A percentile compares a stretch with the other conserved stretches of the same genome.
phyloP scores from a whole-genome alignment of 92 coral and sea anemone species.

The Phymanthus crucifer region DNA sequence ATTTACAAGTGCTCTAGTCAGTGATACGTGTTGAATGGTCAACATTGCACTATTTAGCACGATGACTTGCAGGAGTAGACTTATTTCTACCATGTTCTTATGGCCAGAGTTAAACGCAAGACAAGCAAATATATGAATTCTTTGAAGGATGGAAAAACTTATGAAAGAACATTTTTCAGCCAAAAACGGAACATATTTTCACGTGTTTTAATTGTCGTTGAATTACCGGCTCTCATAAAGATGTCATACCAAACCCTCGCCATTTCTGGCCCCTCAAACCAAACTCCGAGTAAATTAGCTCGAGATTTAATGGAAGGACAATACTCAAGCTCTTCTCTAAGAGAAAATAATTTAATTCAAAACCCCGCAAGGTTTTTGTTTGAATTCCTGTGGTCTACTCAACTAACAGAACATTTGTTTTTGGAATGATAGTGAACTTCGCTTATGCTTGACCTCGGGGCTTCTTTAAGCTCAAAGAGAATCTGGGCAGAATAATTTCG shows the following conservation, averaged over 20 bases:
- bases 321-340: not conserved
- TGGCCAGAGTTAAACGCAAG: too few relatives aligned
- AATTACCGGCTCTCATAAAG: not conserved
- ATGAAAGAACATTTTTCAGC: too few relatives aligned
- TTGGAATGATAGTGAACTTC: not conserved
- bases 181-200: too few relatives aligned
- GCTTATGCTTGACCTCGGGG: not conserved
- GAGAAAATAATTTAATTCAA: not conserved
- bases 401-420: not conserved
- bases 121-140: too few relatives aligned
- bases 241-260: not conserved
- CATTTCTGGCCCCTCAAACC: not conserved
- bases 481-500: not conserved
- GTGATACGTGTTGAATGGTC: too few relatives aligned
- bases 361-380: not conserved
- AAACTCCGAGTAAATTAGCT: not conserved
- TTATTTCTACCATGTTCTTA: too few relatives aligned
- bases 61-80: too few relatives aligned
- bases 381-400: not conserved
- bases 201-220: too few relatives aligned
- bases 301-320: not conserved
- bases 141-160: too few relatives aligned
- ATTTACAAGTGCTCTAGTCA: too few relatives aligned
- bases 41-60: too few relatives aligned
- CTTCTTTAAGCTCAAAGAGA: not conserved